Conservation (phyloP, 2,113 vertebrate species). For the Hippocampus barbouri region DNA sequence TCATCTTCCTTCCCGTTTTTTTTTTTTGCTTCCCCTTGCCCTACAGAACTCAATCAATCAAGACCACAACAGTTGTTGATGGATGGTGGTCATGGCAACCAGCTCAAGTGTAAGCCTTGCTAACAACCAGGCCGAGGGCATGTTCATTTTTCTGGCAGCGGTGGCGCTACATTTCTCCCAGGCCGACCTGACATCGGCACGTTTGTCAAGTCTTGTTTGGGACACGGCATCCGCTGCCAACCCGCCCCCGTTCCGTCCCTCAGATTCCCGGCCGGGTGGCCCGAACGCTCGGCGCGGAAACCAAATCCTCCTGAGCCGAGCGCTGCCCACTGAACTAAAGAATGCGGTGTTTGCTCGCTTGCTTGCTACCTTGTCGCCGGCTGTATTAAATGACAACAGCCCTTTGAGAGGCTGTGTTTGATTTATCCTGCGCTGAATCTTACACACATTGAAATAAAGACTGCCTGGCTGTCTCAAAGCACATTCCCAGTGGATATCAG, state of each 20-base stretch:
- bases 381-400: constrained; percentile 20
- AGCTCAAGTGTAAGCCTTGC: too few relatives aligned
- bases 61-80: too few relatives aligned
- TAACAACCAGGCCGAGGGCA: background rate
- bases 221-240: background rate
- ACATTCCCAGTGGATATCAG: constrained; percentile 41
- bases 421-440: constrained; percentile 9
- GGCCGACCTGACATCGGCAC: constrained; percentile 19
- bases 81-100: too few relatives aligned
- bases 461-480: background rate
- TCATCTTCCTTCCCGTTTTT: too few relatives aligned
- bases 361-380: constrained; percentile 8
- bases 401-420: constrained; percentile 1
- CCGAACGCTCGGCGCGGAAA: constrained; percentile 22
- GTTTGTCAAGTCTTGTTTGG: constrained; percentile 28
- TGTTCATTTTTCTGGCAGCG: constrained; percentile 15
- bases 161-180: constrained; percentile 21
- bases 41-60: too few relatives aligned
- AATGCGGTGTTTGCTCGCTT: constrained; percentile 24
- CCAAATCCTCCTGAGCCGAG: constrained; percentile 36
- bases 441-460: background rate
- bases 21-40: too few relatives aligned
- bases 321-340: constrained; percentile 47
- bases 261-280: constrained; percentile 24
- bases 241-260: constrained; percentile 8